phyloP scores from a whole-genome alignment of 2,888 invertebrate genomes.

The Zygaena filipendulae region DNA sequence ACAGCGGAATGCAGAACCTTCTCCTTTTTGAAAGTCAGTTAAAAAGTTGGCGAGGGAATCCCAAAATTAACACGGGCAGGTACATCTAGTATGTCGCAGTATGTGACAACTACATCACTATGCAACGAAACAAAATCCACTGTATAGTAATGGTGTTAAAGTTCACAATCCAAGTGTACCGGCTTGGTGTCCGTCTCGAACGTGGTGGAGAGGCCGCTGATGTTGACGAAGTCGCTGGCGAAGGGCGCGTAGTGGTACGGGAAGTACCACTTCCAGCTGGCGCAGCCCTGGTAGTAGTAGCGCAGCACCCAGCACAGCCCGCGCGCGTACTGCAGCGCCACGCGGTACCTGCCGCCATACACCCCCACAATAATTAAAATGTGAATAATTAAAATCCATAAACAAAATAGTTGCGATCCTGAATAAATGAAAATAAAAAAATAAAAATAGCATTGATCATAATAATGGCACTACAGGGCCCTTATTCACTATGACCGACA shows the following conservation, averaged over 20 bases:
- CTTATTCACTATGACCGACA: too few relatives aligned
- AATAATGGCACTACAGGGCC: too few relatives aligned
- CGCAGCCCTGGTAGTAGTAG: slow-evolving; percentile 99
- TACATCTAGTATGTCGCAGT: too few relatives aligned
- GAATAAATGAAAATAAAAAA: background rate
- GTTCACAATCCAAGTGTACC: too few relatives aligned
- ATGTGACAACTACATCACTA: too few relatives aligned
- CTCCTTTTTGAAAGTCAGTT: too few relatives aligned
- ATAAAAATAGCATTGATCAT: background rate
- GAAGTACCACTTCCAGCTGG: slow-evolving; percentile 99
- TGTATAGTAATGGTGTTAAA: too few relatives aligned
- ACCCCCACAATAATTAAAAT: background rate
- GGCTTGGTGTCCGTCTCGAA: slow-evolving; percentile 92
- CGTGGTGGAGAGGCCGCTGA: slow-evolving; percentile 84
- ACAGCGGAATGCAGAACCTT: too few relatives aligned
- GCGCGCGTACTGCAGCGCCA: slow-evolving; percentile 93
- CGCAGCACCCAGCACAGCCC: slow-evolving; percentile 98
- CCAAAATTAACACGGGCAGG: too few relatives aligned
- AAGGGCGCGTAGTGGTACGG: slow-evolving; percentile 99
- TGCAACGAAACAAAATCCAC: too few relatives aligned
- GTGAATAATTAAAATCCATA: background rate
- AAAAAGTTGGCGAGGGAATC: too few relatives aligned
- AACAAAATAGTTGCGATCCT: too few relatives aligned
- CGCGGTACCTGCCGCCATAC: slow-evolving; percentile 71
- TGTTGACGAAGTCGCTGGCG: slow-evolving; percentile 97